phyloP scores from a whole-genome alignment of 2,113 vertebrate species.

The Cromileptes altivelis region DNA sequence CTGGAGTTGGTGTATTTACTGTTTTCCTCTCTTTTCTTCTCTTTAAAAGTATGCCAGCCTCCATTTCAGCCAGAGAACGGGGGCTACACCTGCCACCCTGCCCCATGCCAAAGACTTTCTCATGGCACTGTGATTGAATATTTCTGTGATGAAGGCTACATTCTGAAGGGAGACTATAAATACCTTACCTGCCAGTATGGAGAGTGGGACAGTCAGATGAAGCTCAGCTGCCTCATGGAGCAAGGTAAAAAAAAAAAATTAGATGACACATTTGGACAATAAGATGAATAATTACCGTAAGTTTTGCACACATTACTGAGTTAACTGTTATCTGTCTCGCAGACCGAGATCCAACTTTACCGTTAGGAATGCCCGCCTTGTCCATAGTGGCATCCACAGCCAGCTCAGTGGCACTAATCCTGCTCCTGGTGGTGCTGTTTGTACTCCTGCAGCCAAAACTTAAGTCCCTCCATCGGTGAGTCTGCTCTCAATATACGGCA shows the following conservation, averaged over 20 bases:
- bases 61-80: conserved; percentile 96
- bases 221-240: conserved; percentile 93
- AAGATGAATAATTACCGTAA: not conserved
- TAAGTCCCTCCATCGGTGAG: conserved; percentile 97
- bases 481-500: not conserved
- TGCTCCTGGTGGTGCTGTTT: conserved; percentile 96
- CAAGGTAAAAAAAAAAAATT: conserved; percentile 85
- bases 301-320: not conserved
- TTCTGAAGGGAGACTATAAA: conserved; percentile 97
- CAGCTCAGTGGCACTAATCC: conserved; percentile 94
- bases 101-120: conserved; percentile 90
- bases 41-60: conserved; percentile 88
- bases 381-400: conserved; percentile 97
- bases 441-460: conserved; percentile 97
- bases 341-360: conserved; percentile 88
- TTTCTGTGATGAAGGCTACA: conserved; percentile 94
- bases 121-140: conserved; percentile 96
- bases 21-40: conserved; percentile 1
- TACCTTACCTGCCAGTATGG: conserved; percentile 97
- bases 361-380: conserved; percentile 92
- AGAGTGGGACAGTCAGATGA: conserved; percentile 94
- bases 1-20: not conserved
- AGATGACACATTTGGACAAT: not conserved
- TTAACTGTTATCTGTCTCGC: conserved; percentile 20
- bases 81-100: conserved; percentile 94